Evolutionary conservation across 2,888 invertebrate genomes (phyloP).

Genomic region (Mythimna lalbum): DNA sequence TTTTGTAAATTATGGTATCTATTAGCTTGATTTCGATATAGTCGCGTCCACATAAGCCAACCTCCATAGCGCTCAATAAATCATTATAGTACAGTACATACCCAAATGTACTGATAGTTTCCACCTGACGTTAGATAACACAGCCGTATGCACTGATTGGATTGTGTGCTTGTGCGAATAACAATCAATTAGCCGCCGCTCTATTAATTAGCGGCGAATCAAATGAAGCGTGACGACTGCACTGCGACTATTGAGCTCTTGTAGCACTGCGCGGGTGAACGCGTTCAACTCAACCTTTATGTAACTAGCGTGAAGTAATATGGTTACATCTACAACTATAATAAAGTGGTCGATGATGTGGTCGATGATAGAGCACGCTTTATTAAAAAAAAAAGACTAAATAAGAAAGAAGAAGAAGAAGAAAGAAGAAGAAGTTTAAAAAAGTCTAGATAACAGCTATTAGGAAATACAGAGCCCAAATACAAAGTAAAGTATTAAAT

Average conservation of each 20-base stretch:
- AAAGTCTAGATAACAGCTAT: too few relatives aligned
- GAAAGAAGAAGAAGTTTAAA: too few relatives aligned
- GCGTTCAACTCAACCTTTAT: neutral
- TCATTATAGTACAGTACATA: too few relatives aligned
- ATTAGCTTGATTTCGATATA: too few relatives aligned
- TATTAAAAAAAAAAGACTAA: too few relatives aligned
- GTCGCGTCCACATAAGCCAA: too few relatives aligned
- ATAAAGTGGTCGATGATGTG: too few relatives aligned
- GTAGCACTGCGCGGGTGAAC: neutral
- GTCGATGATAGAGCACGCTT: too few relatives aligned
- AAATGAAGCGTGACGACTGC: conserved; percentile 27
- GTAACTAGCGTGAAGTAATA: too few relatives aligned
- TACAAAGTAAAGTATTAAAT: neutral
- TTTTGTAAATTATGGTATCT: too few relatives aligned
- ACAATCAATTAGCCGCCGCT: conserved; percentile 38
- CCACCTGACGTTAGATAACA: neutral
- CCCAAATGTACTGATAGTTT: neutral
- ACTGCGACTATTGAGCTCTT: neutral
- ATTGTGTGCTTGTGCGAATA: conserved; percentile 22
- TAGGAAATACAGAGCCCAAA: neutral
- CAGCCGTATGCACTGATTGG: conserved; percentile 7
- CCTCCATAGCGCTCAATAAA: neutral
- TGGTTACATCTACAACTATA: too few relatives aligned
- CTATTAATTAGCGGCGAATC: conserved; percentile 38
- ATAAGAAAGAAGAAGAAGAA: too few relatives aligned